Evolutionary conservation across 1,140 invertebrate genomes (phyloP), one percentile per base, ranked within the genome.

Genomic region (Pseudoatta argentina): DNA sequence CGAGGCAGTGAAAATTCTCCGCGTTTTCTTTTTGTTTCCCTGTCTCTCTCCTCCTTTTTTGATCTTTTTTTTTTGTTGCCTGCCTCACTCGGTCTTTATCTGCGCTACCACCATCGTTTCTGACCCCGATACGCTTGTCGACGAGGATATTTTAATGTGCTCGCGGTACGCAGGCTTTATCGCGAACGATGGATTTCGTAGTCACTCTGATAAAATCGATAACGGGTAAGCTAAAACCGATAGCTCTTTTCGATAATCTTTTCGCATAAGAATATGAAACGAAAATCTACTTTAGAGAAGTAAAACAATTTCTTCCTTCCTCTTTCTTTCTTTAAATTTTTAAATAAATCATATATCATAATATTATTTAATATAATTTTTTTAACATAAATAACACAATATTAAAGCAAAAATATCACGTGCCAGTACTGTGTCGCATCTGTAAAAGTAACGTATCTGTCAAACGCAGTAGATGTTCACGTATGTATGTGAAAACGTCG

Each of bases 111-210:
- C 48, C 79, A 71, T 73, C 79, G 67, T 75, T 39, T 21, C 69
- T 48, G 55, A 81, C 72, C 76, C 83, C 87, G 67, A 90, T 86
- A 69, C 71, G 34, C 59, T 55, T 71, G 86, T 71, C 81, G 57
- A 76, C 83, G 66, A 55, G 73, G 39, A 88, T 86, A 88, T 89
- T 93, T 91, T 92, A 89, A 90, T 81, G 85, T 88, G 66, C 82
- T 71, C 81, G 69, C 76, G 86, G 86, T 69, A 78, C 76, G 61
- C 64, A 53, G 59, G 82, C 86, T 90, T 90, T 91, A 86, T 92
- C 87, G 83, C 81, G 69, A 34, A 27, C 82, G 88, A 92, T 87
- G 81, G 89, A 86, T 89, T 88, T 82, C 71, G 78, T 87, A 34
- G 51, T 81, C 77, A 64, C 53, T 86, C 69, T 57, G 53, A 39